Conservation (phyloP, 2,888 invertebrate species). For the Stomorhina lunata region DNA sequence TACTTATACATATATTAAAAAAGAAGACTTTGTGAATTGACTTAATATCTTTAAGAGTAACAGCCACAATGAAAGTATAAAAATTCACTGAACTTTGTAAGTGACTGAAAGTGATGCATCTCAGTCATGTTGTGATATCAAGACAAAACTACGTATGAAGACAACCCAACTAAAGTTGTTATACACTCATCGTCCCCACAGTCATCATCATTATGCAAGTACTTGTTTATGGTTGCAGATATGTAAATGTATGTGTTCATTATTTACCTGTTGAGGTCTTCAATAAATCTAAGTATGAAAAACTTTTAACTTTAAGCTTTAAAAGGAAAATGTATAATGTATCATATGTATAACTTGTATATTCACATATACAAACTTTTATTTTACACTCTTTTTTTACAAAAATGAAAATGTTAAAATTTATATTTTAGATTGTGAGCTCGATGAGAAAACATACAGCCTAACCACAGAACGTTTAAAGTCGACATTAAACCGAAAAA, state of each 20-base stretch:
- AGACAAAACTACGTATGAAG: not conserved
- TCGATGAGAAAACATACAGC: too few relatives aligned
- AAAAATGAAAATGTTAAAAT: not conserved
- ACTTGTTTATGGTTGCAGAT: not conserved
- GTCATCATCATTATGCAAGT: not conserved
- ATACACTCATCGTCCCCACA: not conserved
- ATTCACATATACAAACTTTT: too few relatives aligned
- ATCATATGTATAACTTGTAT: not conserved
- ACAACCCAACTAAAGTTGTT: not conserved
- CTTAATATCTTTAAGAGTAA: too few relatives aligned
- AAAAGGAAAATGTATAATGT: not conserved
- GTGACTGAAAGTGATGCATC: conserved; percentile 27
- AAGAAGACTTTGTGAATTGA: too few relatives aligned
- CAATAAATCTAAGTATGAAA: too few relatives aligned
- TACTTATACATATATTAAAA: too few relatives aligned
- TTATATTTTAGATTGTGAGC: not conserved
- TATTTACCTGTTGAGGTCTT: too few relatives aligned
- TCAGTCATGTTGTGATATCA: not conserved
- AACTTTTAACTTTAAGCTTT: too few relatives aligned
- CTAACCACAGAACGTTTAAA: too few relatives aligned
- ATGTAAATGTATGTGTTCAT: not conserved
- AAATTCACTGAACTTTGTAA: not conserved
- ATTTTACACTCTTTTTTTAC: not conserved
- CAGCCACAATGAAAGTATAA: not conserved
- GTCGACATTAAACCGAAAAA: too few relatives aligned